Base-by-base conservation (phyloP, 2,113 vertebrate species). In the Montifringilla adamsi region DNA sequence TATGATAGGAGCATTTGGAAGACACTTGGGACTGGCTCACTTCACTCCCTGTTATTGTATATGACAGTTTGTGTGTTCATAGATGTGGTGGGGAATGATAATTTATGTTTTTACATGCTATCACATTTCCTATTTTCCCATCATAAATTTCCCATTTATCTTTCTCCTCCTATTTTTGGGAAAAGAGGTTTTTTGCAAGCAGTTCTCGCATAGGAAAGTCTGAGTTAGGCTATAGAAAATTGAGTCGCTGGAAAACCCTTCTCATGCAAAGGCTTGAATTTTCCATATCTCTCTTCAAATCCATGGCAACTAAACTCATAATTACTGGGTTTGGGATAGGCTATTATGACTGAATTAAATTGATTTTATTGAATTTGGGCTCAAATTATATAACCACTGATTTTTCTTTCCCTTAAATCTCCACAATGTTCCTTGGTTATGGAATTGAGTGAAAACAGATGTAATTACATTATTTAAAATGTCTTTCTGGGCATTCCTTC, bases 1-100 rank as follows among this genome's bases (percentile, higher is more conserved):
- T 79, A 39, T 95, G 94, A 95, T 95, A 39, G 91, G 70, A 93
- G 11, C 81, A 79, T 94, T 95, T 96, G 94, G 93, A 94, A 93
- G 89, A 69, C 89, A 64, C 62, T 94, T 94, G 77, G 63, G 81
- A 96, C 41, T 15, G 27, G 23, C 53, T 97, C 77, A 76, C 37
- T 84, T 81, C 31, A 64, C 19, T 92, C 37, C 6, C 49, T 89
- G n/a, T 94, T 73, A 92, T 75, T 82, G 22, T 82, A 7, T 81
- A 13, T 95, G 91, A 95, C 93, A 94, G 90, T 60, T 87, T 79
- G 49, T 69, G 15, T 79, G 73, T 72, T 94, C 77, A 87, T n/a
- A 66, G 75, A 88, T 92, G 18, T 83, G 62, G 8, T 87, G n/a
- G 41, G 60, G 58, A 82, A 82, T 73, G 37, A 10, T 91, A 78